A percentile compares a stretch with the other conserved stretches of the same genome.
Conservation (phyloP, 2,888 invertebrate species). For the Belgica antarctica region DNA sequence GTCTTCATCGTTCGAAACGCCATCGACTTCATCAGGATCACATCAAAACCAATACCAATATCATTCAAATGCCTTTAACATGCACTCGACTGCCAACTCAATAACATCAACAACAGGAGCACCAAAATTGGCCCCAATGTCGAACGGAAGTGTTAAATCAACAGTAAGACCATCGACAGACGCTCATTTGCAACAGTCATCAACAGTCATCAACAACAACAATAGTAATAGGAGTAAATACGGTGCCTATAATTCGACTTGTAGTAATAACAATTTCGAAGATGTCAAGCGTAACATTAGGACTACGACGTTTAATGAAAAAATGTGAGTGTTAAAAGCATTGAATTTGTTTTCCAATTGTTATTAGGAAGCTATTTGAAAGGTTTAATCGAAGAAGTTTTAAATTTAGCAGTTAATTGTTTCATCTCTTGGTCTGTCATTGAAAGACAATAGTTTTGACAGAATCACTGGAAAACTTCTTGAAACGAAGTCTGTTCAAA, state of each 20-base stretch:
- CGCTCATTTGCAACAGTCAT: conserved; percentile 14
- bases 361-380: too few relatives aligned
- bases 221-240: conserved; percentile 39
- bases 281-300: conserved; percentile 34
- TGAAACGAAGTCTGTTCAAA: too few relatives aligned
- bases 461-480: too few relatives aligned
- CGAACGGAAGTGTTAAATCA: conserved; percentile 24
- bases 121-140: neutral
- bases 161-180: conserved; percentile 29
- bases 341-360: too few relatives aligned
- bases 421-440: too few relatives aligned
- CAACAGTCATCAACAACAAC: conserved; percentile 27
- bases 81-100: conserved; percentile 36
- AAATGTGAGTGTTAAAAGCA: conserved; percentile 26
- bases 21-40: conserved; percentile 12
- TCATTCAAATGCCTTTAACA: conserved; percentile 41
- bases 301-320: conserved; percentile 37
- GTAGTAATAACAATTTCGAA: conserved; percentile 36
- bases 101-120: conserved; percentile 8
- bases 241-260: conserved; percentile 46
- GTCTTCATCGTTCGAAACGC: conserved; percentile 38
- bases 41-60: conserved; percentile 38
- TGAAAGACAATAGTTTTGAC: too few relatives aligned
- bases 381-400: too few relatives aligned
- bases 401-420: too few relatives aligned